Percentiles rank a stretch among this genome's conserved stretches.
These are phyloP conservation scores for Chymomyza costata DNA, from an alignment of 1,140 invertebrate genomes.

Conservation along the genomic window DNA sequence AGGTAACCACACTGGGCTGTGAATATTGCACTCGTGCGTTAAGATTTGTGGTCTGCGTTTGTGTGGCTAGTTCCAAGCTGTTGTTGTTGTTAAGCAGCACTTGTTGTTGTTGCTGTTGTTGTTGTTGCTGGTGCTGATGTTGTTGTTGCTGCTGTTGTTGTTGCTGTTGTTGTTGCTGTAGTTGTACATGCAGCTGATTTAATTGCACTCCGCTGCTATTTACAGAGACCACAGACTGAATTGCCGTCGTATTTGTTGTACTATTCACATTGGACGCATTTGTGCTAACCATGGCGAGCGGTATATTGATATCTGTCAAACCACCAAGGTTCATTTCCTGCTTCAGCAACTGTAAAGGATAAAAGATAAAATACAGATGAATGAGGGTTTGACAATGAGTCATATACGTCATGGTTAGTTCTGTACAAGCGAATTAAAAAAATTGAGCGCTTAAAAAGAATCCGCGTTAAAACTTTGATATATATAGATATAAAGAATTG, in stretches of 20 bases:
- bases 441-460: too few species aligned
- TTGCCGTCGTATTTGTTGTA: slow-evolving; percentile 39
- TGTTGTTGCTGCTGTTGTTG: slow-evolving; percentile 38
- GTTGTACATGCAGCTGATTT: slow-evolving; percentile 52
- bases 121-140: slow-evolving; percentile 9
- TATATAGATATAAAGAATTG: too few species aligned
- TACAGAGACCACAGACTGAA: slow-evolving; percentile 19
- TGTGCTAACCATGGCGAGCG: slow-evolving; percentile 58
- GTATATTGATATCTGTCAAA: slow-evolving; percentile 95
- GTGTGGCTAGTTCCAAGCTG: slow-evolving; percentile 58
- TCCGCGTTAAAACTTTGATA: too few species aligned
- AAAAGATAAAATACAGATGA: too few species aligned
- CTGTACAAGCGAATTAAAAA: too few species aligned
- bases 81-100: slow-evolving; percentile 60
- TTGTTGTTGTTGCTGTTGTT: slow-evolving; percentile 46
- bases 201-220: slow-evolving; percentile 35
- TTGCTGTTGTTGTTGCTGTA: slow-evolving; percentile 51
- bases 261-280: slow-evolving; percentile 48
- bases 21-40: slow-evolving; percentile 69
- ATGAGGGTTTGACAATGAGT: too few species aligned
- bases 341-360: slow-evolving; percentile 83
- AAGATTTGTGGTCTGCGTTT: slow-evolving; percentile 52
- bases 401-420: too few species aligned
- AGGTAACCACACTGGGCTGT: slow-evolving; percentile 77
- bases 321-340: slow-evolving; percentile 95